These are phyloP conservation scores for Ophion obscuratus DNA, from an alignment of 2,888 invertebrate species.

Conservation along the genomic window DNA sequence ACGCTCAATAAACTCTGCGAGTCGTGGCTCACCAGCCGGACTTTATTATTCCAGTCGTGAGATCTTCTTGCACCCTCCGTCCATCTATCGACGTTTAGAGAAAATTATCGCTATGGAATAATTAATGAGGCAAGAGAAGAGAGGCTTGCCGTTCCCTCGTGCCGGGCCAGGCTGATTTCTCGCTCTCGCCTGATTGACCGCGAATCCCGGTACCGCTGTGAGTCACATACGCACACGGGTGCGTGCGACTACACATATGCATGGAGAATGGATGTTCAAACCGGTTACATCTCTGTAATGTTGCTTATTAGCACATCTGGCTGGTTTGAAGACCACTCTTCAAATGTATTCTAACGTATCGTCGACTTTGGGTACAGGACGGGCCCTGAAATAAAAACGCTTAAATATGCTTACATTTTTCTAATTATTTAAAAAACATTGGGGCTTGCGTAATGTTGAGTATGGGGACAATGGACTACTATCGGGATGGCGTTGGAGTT, in stretches of 20 bases:
- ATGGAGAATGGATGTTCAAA: neutral
- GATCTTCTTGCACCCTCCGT: neutral
- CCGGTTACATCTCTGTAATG: neutral
- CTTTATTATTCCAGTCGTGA: neutral
- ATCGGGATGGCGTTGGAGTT: neutral
- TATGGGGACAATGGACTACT: too few relatives aligned
- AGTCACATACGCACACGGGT: slow-evolving; percentile 43
- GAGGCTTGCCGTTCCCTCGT: slow-evolving; percentile 19
- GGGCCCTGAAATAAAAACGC: neutral
- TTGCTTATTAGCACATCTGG: neutral
- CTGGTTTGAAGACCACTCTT: neutral
- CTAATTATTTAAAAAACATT: too few relatives aligned
- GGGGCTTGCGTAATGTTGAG: too few relatives aligned
- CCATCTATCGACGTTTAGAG: neutral
- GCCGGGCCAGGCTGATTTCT: slow-evolving; percentile 21
- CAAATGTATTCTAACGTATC: neutral
- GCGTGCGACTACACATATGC: neutral
- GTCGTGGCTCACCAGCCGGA: neutral
- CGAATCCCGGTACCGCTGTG: slow-evolving; percentile 61
- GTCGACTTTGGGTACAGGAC: neutral
- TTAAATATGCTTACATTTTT: neutral
- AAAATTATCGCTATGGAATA: slow-evolving; percentile 55
- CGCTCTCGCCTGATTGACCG: slow-evolving; percentile 35
- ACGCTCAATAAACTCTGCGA: neutral
- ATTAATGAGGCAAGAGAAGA: slow-evolving; percentile 45